phyloP scores from a whole-genome alignment of 2,797 vertebrate species.

The Gymnoscopelus microlampas region DNA sequence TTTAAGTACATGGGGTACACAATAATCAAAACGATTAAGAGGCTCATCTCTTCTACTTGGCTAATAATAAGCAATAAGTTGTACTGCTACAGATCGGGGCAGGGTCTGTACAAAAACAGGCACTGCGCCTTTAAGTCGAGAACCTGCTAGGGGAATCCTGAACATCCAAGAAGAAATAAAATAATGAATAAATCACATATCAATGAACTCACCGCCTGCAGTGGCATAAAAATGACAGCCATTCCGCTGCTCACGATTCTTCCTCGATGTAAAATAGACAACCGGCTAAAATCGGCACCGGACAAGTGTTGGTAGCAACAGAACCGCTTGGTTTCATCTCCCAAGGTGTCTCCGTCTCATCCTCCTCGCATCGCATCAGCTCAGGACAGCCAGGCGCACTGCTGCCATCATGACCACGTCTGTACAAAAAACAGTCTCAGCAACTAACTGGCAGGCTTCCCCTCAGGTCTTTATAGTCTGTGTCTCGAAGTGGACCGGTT shows the following conservation, averaged over 20 bases:
- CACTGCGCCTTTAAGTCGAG: slow-evolving; percentile 76
- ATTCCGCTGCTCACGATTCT: slow-evolving; percentile 53
- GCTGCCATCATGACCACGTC: not conserved
- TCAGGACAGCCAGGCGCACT: slow-evolving; percentile 31
- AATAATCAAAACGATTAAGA: too few relatives aligned
- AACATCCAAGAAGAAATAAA: slow-evolving; percentile 7
- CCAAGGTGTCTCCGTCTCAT: slow-evolving; percentile 62
- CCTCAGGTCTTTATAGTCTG: slow-evolving; percentile 64
- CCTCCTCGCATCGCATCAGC: slow-evolving; percentile 45
- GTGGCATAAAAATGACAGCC: slow-evolving; percentile 58
- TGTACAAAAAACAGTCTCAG: slow-evolving; percentile 32
- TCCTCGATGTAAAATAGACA: not conserved
- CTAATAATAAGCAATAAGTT: slow-evolving; percentile 3
- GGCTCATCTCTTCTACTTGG: not conserved
- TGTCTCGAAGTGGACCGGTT: slow-evolving; percentile 60
- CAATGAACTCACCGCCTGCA: slow-evolving; percentile 73
- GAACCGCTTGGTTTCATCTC: slow-evolving; percentile 57
- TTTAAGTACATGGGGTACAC: too few relatives aligned
- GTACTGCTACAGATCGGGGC: not conserved
- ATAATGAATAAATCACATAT: slow-evolving; percentile 38
- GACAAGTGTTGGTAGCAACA: slow-evolving; percentile 49
- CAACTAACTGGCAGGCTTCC: slow-evolving; percentile 43
- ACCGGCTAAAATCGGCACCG: slow-evolving; percentile 31
- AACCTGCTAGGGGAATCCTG: slow-evolving; percentile 65
- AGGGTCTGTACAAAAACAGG: slow-evolving; percentile 50